Conservation (phyloP, 2,888 invertebrate genomes). For the Temnothorax rugatulus region DNA sequence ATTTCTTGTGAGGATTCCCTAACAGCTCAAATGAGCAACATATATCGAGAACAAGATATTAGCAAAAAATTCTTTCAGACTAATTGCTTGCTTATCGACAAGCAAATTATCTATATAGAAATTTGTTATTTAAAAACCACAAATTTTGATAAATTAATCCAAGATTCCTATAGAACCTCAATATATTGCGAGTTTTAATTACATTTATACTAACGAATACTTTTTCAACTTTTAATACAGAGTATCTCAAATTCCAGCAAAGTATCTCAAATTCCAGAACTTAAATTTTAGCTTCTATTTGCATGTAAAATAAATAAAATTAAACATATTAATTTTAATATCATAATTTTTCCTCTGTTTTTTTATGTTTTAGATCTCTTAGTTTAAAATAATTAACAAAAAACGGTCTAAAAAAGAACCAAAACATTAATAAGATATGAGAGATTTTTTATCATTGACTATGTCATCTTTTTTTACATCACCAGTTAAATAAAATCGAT, state of each 20-base stretch:
- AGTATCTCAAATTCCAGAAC: neutral
- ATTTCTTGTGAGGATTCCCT: conserved; percentile 12
- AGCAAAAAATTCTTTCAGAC: neutral
- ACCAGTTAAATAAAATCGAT: neutral
- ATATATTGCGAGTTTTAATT: neutral
- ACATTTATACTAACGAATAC: neutral
- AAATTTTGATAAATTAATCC: neutral
- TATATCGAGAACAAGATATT: neutral
- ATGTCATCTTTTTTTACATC: neutral
- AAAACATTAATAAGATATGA: neutral
- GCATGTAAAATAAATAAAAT: neutral
- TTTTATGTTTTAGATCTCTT: neutral
- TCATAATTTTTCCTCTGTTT: neutral
- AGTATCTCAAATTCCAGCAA: neutral
- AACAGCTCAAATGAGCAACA: neutral
- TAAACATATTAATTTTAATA: neutral
- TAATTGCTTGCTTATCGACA: neutral
- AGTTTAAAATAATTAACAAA: neutral
- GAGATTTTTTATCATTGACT: neutral
- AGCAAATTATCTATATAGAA: neutral
- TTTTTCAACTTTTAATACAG: neutral
- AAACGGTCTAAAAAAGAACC: neutral
- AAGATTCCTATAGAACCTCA: neutral
- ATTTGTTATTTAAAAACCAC: neutral
- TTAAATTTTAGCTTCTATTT: neutral